Base-by-base conservation (phyloP, 2,888 invertebrate genomes). In the Clostera curtula region DNA sequence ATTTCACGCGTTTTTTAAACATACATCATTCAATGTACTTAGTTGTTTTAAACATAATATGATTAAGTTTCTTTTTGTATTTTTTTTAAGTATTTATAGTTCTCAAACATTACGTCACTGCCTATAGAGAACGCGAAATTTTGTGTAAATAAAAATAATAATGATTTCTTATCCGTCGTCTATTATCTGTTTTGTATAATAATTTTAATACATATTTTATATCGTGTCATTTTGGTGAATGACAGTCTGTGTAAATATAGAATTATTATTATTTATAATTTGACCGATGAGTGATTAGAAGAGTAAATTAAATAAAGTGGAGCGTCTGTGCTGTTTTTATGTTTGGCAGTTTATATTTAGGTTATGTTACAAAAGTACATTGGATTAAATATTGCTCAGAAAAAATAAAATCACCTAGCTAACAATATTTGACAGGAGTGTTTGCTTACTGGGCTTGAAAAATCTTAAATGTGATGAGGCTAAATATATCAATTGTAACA, bases 211-310 rank as follows among this genome's bases (percentile, higher is more conserved):
- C 27, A 43, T 51, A 56, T 56, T 65, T 57, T 39, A 28, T 28
- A 54, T 56, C 39, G 46, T 47, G 60, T 62, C 62, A 54, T 61
- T 13, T 47, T 41, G 19, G 12, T 14, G 52, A 50, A 61, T 72
- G 71, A 68, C 67, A 56, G 55, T 59, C 63, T 57, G 37, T 76
- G 77, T 79, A 79, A 65, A 79, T 79, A 77, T 75, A 72, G 63
- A 55, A 66, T 66, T 54, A 61, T 46, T 55, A 61, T 60, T 65
- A 65, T 56, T 49, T 51, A 49, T 50, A 49, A 49, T 53, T 56
- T 56, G 58, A 43, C 52, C 47, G 52, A 48, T 48, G 60, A 49
- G 56, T 59, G 62, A 47, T 52, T 44, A 44, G 32, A 47, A 22
- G 22, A 13, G 8, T 20, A 12, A 48, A n/a, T n/a, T n/a, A n/a